Percentiles rank a stretch among this genome's conserved stretches.
Evolutionary conservation across 2,113 vertebrate genomes (phyloP).

Genomic region (Steatornis caripensis): DNA sequence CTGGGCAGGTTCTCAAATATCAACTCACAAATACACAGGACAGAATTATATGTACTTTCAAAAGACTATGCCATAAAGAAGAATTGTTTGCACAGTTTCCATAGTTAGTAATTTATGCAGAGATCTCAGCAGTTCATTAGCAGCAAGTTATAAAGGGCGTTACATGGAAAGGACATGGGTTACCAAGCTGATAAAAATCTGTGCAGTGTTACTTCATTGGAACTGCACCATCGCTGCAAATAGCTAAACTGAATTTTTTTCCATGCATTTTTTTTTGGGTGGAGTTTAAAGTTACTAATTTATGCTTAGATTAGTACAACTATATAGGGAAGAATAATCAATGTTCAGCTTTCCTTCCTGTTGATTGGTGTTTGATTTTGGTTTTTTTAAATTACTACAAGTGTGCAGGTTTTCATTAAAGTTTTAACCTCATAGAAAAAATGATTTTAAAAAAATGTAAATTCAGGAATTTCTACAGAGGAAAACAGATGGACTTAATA

Average conservation of each 20-base stretch:
- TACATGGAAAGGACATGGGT: background rate
- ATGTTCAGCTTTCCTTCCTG: background rate
- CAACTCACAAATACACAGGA: background rate
- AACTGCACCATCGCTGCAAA: background rate
- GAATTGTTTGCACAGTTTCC: background rate
- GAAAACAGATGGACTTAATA: background rate
- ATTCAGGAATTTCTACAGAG: background rate
- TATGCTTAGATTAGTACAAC: background rate
- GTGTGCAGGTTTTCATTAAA: background rate
- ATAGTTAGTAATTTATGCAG: background rate
- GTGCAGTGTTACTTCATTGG: background rate
- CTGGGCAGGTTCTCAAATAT: background rate
- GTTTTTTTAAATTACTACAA: background rate
- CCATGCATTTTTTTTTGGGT: background rate
- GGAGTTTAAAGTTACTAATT: background rate
- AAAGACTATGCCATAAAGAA: background rate
- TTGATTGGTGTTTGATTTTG: background rate
- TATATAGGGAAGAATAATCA: background rate
- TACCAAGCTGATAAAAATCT: background rate
- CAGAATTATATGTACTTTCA: background rate
- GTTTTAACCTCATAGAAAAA: background rate
- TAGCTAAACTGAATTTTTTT: background rate
- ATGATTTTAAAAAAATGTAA: accelerated
- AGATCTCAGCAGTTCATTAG: background rate
- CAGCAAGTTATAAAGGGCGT: background rate